phyloP scores from a whole-genome alignment of 2,888 invertebrate species.

The Aphidoletes aphidimyza region DNA sequence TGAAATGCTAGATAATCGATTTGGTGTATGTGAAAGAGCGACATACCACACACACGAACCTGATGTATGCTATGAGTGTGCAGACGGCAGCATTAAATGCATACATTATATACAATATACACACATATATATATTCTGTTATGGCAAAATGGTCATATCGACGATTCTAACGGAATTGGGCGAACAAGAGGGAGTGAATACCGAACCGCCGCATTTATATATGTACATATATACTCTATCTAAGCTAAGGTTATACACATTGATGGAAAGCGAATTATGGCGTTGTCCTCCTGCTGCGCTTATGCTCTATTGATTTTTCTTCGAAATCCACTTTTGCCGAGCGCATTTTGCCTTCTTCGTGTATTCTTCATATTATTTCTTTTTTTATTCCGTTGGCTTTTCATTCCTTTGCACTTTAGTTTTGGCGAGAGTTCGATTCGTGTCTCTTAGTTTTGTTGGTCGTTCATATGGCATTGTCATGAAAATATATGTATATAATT shows the following conservation, averaged over 20 bases:
- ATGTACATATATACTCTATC: no score
- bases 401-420: not conserved
- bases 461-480: no score
- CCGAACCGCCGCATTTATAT: not conserved
- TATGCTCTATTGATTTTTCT: constrained; percentile 23
- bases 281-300: constrained; percentile 10
- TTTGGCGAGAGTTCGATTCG: no score
- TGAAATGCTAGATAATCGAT: constrained; percentile 18
- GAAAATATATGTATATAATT: no score
- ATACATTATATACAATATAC: not conserved
- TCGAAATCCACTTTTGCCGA: not conserved
- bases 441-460: no score
- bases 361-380: not conserved
- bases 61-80: not conserved
- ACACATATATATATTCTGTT: no score
- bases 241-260: constrained; percentile 8
- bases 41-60: no score
- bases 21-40: no score
- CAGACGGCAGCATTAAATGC: constrained; percentile 3
- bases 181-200: not conserved
- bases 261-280: constrained; percentile 41
- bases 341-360: not conserved
- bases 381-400: not conserved
- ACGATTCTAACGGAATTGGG: not conserved
- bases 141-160: no score